A percentile compares a stretch with the other conserved stretches of the same genome.
Conservation (phyloP, 2,888 invertebrate genomes). For the Drosophila maculinotata region DNA sequence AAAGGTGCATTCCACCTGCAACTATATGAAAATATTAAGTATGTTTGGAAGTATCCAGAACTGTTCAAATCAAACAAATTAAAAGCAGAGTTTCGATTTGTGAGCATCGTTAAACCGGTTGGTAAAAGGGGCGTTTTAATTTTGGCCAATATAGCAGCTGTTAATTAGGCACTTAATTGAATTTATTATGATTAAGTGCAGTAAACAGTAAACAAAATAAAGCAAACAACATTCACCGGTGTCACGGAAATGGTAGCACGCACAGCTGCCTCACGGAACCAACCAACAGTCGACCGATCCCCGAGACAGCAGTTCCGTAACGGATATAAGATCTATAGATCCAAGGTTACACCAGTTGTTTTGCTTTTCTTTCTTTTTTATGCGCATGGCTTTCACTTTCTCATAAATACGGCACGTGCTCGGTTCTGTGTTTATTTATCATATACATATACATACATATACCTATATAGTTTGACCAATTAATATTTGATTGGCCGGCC, state of each 20-base stretch:
- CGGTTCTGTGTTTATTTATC: neutral
- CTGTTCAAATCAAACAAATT: constrained; percentile 14
- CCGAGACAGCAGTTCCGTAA: constrained; percentile 46
- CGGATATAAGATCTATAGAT: constrained; percentile 18
- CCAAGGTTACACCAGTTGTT: constrained; percentile 39
- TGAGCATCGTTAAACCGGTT: constrained; percentile 31
- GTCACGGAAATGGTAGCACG: constrained; percentile 41
- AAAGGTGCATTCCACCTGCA: constrained; percentile 3
- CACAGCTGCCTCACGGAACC: constrained; percentile 37
- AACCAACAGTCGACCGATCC: constrained; percentile 32
- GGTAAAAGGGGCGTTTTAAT: constrained; percentile 29
- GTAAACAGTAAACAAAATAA: constrained; percentile 13
- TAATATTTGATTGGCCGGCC: constrained; percentile 18
- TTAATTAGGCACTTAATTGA: constrained; percentile 38
- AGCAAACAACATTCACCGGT: constrained; percentile 18
- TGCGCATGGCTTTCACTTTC: constrained; percentile 46
- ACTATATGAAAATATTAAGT: neutral
- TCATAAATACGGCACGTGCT: neutral
- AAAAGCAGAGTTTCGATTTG: constrained; percentile 4
- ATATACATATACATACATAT: too few relatives aligned
- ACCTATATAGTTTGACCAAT: too few relatives aligned
- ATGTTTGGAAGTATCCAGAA: constrained; percentile 2
- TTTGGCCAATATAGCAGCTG: constrained; percentile 42
- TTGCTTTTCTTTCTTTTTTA: constrained; percentile 1
- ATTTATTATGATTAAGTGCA: constrained; percentile 38